Base-by-base conservation (phyloP, 2,113 vertebrate genomes). In the Melanostigma gelatinosum region DNA sequence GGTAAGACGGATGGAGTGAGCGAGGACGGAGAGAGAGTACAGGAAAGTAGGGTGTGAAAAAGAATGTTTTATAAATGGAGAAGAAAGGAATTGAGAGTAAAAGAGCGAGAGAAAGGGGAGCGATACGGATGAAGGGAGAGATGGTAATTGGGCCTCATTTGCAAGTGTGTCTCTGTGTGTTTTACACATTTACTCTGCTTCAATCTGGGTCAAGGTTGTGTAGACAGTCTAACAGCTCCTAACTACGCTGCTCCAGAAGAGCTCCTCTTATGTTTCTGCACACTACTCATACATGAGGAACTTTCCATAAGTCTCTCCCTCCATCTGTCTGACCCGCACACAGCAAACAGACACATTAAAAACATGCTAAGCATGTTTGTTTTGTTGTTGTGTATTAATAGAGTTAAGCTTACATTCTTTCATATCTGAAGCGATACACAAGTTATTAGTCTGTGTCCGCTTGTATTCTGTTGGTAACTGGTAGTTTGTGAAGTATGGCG, bases 191-290 rank as follows among this genome's bases (percentile, higher is more conserved):
- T 38, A 50, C 82, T 64, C 79, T 34, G 54, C 52, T 67, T 70
- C 69, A 67, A 93, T 91, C 42, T 92, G 83, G 91, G 92, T 93
- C 92, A 95, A 95, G 93, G 93, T 93, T 87, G 69, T 60, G 42
- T 9, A 57, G 63, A 46, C 32, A 57, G 44, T 29, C 52, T 10
- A 66, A 46, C 29, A 75, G 52, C 75, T 77, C 55, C 22, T 50
- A 65, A 75, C 50, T 4, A 60, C 6, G 1, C 16, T 4, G 40
- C 44, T 80, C 62, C 36, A 27, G 32, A 62, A 68, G 57, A 13
- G 22, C 50, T 44, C 63, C 64, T 46, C 66, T 52, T 61, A 63
- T 74, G 67, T n/a, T 71, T 73, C 50, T 15, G 52, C 24, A 36
- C 48, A 77, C 29, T 5, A 18, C 10, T 4, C 62, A 24, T 18